Conservation (phyloP, 2,797 vertebrate genomes). For the Acridotheres tristis region DNA sequence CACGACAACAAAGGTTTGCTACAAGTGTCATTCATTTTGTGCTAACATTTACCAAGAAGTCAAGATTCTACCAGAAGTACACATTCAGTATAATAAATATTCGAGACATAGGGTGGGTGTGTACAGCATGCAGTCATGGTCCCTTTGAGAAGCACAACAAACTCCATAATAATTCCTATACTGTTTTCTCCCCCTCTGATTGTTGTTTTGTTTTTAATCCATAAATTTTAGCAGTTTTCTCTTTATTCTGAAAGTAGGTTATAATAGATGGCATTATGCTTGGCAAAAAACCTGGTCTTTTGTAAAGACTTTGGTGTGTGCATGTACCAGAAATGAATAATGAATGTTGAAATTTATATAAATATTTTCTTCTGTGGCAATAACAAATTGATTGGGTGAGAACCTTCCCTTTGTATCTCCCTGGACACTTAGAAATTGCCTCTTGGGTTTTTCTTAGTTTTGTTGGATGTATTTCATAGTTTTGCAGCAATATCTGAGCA, state of each 20-base stretch:
- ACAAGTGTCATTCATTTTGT: not conserved
- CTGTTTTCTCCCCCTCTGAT: rapidly evolving
- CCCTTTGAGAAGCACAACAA: not conserved
- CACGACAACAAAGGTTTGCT: not conserved
- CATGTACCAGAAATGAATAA: not conserved
- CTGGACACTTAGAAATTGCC: not conserved
- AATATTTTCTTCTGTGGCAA: not conserved
- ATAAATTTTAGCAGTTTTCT: not conserved
- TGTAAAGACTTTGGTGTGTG: not conserved
- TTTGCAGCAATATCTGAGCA: not conserved
- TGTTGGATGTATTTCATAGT: not conserved
- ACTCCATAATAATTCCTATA: not conserved
- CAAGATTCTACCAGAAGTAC: not conserved
- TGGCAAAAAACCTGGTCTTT: not conserved
- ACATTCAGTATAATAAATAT: not conserved
- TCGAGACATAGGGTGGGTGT: not conserved
- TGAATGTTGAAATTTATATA: not conserved
- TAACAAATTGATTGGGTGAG: not conserved
- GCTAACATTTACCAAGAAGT: not conserved
- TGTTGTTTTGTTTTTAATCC: not conserved
- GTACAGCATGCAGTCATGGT: not conserved
- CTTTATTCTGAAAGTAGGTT: not conserved
- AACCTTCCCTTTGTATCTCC: not conserved
- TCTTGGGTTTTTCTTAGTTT: not conserved
- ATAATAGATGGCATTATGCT: not conserved